A percentile compares a stretch with the other conserved stretches of the same genome.
Evolutionary conservation across 1,140 invertebrate genomes (phyloP).

Genomic region (Leptopilina boulardi): DNA sequence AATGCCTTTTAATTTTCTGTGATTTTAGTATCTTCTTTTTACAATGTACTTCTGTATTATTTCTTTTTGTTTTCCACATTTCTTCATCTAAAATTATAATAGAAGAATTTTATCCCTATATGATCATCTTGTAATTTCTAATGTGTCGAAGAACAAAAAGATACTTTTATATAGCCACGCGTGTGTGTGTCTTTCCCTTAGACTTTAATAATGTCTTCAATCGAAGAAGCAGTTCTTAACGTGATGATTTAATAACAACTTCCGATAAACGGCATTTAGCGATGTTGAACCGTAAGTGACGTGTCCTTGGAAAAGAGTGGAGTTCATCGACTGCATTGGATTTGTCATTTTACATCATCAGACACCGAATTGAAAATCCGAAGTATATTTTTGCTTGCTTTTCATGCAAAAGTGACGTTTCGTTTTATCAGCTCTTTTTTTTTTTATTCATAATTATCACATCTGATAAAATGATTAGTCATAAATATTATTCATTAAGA

Average conservation of each 20-base stretch:
- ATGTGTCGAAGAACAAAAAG: no score
- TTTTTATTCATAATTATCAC: not conserved
- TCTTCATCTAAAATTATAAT: no score
- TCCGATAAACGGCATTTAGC: slow-evolving; percentile 23
- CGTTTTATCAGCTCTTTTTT: not conserved
- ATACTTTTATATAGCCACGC: no score
- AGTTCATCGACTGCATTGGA: slow-evolving; percentile 26
- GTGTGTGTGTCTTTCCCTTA: slow-evolving; percentile 3
- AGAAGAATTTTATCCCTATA: no score
- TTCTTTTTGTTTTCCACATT: no score
- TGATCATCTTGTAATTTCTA: no score
- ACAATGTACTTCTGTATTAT: no score
- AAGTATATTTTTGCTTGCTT: not conserved
- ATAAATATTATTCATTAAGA: no score
- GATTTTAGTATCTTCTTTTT: no score
- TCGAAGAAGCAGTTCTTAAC: slow-evolving; percentile 6
- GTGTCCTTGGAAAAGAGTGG: slow-evolving; percentile 7
- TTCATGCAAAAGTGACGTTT: not conserved
- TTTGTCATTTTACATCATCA: slow-evolving; percentile 31
- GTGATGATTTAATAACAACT: slow-evolving; percentile 23
- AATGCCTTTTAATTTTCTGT: no score
- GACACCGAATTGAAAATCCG: not conserved
- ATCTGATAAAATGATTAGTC: not conserved
- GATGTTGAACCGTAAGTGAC: slow-evolving; percentile 16
- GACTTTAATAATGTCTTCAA: not conserved